Conservation (phyloP, 2,113 vertebrate species). For the Rhipidura dahli region DNA sequence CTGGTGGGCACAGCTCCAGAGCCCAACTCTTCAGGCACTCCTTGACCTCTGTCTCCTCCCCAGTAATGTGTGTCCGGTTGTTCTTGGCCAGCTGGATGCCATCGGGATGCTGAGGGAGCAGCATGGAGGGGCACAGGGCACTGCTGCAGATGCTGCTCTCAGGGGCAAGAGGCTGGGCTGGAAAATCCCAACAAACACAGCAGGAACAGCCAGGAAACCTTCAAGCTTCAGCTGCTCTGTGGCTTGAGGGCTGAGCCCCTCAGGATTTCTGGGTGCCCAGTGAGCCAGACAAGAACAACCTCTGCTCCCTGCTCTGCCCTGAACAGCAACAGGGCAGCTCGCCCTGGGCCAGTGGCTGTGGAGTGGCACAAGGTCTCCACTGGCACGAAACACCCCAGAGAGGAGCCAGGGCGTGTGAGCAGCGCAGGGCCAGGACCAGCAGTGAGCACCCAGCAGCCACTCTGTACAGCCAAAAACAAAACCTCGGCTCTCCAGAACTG, state of each 20-base stretch:
- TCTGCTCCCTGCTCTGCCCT: neutral
- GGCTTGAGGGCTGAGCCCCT: neutral
- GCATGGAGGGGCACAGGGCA: neutral
- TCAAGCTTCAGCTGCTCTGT: neutral
- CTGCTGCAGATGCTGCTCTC: neutral
- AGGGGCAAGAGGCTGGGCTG: neutral
- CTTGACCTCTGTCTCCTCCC: neutral
- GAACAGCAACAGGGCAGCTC: neutral
- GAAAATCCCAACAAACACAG: neutral
- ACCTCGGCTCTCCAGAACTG: neutral
- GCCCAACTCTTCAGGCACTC: neutral
- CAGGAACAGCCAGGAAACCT: neutral
- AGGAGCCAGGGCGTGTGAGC: neutral
- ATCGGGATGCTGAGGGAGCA: neutral
- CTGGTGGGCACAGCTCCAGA: neutral
- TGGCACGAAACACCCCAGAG: accelerated
- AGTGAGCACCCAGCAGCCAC: neutral
- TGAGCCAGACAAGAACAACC: neutral
- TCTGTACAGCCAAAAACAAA: neutral
- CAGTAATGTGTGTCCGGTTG: accelerated
- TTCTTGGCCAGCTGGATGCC: neutral
- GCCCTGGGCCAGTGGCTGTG: accelerated
- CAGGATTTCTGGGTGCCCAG: neutral
- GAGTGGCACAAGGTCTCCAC: neutral
- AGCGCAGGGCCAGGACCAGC: neutral